Evolutionary conservation across 2,797 vertebrate species (phyloP).

Genomic region (Lepilemur septentrionalis): DNA sequence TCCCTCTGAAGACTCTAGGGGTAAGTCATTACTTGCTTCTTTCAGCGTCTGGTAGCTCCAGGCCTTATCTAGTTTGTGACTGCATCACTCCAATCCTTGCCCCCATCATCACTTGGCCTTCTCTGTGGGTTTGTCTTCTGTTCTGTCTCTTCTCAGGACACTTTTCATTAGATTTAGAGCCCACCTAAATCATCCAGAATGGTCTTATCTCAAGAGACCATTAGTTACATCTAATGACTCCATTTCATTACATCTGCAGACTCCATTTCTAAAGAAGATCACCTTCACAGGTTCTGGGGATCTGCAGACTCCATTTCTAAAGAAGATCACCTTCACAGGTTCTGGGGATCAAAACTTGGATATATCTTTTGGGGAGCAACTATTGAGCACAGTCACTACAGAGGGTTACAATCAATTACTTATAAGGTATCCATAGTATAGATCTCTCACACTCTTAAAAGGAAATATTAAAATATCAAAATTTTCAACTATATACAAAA

Average conservation of each 20-base stretch:
- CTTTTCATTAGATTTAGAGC: neutral
- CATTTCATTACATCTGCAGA: too few species aligned
- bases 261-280: neutral
- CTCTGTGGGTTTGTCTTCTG: neutral
- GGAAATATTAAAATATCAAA: neutral
- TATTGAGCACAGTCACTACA: neutral
- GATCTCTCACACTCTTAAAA: neutral
- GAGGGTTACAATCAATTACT: neutral
- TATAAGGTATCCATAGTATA: neutral
- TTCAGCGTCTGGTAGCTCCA: neutral
- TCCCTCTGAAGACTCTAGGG: neutral
- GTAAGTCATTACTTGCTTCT: neutral
- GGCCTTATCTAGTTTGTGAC: neutral
- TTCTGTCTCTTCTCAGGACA: neutral
- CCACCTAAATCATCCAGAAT: neutral
- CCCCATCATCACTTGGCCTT: neutral
- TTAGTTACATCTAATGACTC: neutral
- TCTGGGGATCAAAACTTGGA: neutral
- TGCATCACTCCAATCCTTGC: neutral
- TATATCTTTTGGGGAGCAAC: neutral
- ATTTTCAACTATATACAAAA: neutral
- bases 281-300: neutral
- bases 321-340: neutral
- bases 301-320: neutral
- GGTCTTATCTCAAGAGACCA: neutral